A percentile compares a stretch with the other conserved stretches of the same genome.
phyloP scores from a whole-genome alignment of 2,113 vertebrate genomes.

The Ariopsis seemanni region DNA sequence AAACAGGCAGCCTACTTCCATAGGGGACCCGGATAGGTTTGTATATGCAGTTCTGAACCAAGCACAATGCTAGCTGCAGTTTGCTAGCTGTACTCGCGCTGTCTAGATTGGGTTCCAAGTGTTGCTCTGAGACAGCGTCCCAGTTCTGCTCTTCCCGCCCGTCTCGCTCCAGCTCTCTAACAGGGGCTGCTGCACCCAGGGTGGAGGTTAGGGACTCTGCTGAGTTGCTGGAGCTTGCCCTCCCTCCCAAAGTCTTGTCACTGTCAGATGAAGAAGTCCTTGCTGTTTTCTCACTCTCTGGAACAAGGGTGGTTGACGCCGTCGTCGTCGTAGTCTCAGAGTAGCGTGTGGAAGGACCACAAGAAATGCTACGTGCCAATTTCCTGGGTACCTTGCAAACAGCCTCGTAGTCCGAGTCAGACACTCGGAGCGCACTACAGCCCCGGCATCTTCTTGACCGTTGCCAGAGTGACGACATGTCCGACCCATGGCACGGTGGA shows the following conservation, averaged over 20 bases:
- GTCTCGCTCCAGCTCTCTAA: slow-evolving; percentile 70
- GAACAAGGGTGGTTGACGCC: slow-evolving; percentile 70
- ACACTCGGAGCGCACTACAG: slow-evolving; percentile 81
- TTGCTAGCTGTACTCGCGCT: slow-evolving; percentile 55
- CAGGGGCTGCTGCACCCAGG: slow-evolving; percentile 64
- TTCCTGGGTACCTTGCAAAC: slow-evolving; percentile 91
- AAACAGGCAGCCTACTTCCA: slow-evolving; percentile 87
- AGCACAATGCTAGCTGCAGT: slow-evolving; percentile 78
- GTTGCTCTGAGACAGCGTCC: slow-evolving; percentile 76
- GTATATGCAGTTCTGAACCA: slow-evolving; percentile 81
- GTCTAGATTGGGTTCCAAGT: slow-evolving; percentile 54
- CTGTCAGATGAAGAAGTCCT: slow-evolving; percentile 63
- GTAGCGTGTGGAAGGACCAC: slow-evolving; percentile 79
- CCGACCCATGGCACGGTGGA: slow-evolving; percentile 60
- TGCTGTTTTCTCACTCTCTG: slow-evolving; percentile 61
- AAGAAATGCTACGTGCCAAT: slow-evolving; percentile 82
- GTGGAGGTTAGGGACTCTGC: slow-evolving; percentile 79
- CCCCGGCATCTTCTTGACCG: slow-evolving; percentile 71
- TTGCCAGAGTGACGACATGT: slow-evolving; percentile 15
- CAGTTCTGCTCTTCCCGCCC: slow-evolving; percentile 70
- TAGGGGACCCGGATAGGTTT: slow-evolving; percentile 79
- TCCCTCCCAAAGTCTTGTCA: slow-evolving; percentile 79
- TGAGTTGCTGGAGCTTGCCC: slow-evolving; percentile 78
- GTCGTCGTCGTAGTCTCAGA: slow-evolving; percentile 67
- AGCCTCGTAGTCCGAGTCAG: slow-evolving; percentile 90